These are phyloP conservation scores for Drosophila ironensis DNA, from an alignment of 1,140 invertebrate genomes.

Conservation along the genomic window DNA sequence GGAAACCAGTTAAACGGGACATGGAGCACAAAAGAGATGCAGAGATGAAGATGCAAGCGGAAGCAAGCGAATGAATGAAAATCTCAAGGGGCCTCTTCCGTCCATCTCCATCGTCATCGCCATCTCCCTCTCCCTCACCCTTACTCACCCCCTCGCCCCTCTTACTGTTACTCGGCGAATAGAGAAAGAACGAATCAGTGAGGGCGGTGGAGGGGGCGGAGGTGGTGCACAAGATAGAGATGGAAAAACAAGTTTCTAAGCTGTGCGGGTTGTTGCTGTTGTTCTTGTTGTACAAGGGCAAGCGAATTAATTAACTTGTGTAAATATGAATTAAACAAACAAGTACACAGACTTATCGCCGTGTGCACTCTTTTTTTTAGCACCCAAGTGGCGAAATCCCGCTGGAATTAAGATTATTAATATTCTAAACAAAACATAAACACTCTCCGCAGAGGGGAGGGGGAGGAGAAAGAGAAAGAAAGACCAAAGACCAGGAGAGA, in stretches of 20 bases:
- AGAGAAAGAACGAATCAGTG: conserved; percentile 12
- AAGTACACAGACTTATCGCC: conserved; percentile 38
- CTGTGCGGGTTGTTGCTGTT: conserved; percentile 15
- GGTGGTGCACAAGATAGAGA: not conserved
- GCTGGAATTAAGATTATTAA: conserved; percentile 54
- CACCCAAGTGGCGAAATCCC: conserved; percentile 47
- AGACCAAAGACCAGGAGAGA: too few species aligned
- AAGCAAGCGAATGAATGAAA: conserved; percentile 42
- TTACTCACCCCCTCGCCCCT: too few species aligned
- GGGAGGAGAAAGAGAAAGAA: not conserved
- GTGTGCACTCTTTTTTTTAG: conserved; percentile 47
- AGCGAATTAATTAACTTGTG: conserved; percentile 61
- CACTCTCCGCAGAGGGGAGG: conserved; percentile 17
- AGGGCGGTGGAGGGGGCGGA: not conserved
- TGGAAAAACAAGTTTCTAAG: conserved; percentile 26
- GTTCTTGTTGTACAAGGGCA: conserved; percentile 66
- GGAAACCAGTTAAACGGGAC: conserved; percentile 73
- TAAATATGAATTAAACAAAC: conserved; percentile 70
- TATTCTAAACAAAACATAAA: conserved; percentile 72
- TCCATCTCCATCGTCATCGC: too few species aligned
- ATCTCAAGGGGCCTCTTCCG: conserved; percentile 37
- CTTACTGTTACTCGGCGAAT: too few species aligned
- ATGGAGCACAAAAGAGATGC: conserved; percentile 15
- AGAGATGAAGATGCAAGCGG: conserved; percentile 23
- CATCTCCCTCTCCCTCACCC: too few species aligned